Percentiles rank a stretch among this genome's conserved stretches.
Conservation (phyloP, 2,113 vertebrate species). For the Megaptera novaeangliae region DNA sequence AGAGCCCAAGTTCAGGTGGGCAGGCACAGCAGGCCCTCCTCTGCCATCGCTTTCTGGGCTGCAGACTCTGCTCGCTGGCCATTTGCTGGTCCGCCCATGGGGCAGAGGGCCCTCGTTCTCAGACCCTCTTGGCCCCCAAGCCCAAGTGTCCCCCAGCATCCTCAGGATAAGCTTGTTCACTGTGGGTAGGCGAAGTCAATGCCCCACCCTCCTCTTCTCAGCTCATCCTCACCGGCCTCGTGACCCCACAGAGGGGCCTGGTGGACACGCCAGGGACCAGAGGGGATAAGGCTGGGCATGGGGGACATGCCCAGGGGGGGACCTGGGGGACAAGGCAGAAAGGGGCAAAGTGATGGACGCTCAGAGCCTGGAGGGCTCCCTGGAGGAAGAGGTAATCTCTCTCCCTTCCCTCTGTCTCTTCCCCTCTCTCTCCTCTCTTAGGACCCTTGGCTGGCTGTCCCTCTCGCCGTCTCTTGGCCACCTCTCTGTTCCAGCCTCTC, state of each 20-base stretch:
- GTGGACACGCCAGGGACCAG: not conserved
- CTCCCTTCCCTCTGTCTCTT: too few species aligned
- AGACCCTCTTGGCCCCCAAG: not conserved
- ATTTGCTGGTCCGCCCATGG: fast-evolving
- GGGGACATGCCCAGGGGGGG: too few species aligned
- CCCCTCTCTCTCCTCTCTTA: not conserved
- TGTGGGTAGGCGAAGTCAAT: not conserved
- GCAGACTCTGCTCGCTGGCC: not conserved
- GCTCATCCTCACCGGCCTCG: not conserved
- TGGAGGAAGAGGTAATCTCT: not conserved
- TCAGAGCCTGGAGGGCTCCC: not conserved
- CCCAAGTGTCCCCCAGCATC: not conserved
- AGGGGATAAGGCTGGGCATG: not conserved
- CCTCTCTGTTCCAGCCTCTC: not conserved
- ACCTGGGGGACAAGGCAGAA: not conserved
- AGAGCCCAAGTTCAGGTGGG: not conserved
- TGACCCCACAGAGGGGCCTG: not conserved
- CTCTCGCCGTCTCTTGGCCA: not conserved
- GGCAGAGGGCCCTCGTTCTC: not conserved
- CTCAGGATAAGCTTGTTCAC: not conserved
- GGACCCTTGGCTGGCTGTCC: not conserved
- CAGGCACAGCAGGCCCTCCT: fast-evolving
- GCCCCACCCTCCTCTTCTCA: not conserved
- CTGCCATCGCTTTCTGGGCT: fast-evolving
- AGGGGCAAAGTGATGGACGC: not conserved